Percentiles rank a stretch among this genome's conserved stretches.
Evolutionary conservation across 2,888 invertebrate genomes (phyloP).

Genomic region (Diogma glabrata): DNA sequence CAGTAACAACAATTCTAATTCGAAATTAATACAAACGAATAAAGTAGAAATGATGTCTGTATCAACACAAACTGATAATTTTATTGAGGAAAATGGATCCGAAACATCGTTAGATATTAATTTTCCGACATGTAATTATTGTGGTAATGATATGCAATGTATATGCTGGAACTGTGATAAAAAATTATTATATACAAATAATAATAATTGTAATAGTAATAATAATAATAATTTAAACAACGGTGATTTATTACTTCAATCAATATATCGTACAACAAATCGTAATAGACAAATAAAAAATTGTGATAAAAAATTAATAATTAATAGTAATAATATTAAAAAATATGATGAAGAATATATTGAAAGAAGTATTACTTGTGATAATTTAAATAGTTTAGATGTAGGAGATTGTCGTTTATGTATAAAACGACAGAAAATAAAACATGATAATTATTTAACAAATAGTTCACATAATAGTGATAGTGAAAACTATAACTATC

Average conservation of each 20-base stretch:
- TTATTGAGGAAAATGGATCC: background rate
- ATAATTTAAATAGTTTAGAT: conserved; percentile 9
- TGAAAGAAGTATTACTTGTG: conserved; percentile 7
- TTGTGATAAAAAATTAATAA: conserved; percentile 6
- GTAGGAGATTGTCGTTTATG: conserved; percentile 32
- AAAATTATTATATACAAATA: conserved; percentile 10
- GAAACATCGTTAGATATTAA: background rate
- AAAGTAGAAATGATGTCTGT: conserved; percentile 34
- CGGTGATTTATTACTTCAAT: conserved; percentile 43
- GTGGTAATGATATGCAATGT: conserved; percentile 33
- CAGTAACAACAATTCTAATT: conserved; percentile 12
- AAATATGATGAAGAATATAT: conserved; percentile 11
- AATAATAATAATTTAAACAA: conserved; percentile 29
- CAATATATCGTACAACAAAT: conserved; percentile 42
- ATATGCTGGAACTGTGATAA: conserved; percentile 31
- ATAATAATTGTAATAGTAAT: conserved; percentile 12
- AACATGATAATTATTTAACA: conserved; percentile 24
- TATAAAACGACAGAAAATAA: conserved; percentile 35
- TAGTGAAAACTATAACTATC: conserved; percentile 10
- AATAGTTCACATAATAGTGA: background rate
- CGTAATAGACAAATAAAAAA: conserved; percentile 33
- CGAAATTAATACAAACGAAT: conserved; percentile 23
- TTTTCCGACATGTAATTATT: conserved; percentile 24
- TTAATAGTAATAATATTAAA: conserved; percentile 4
- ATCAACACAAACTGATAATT: conserved; percentile 32